Conservation (phyloP, 2,797 vertebrate species). For the Neopelma chrysocephalum region DNA sequence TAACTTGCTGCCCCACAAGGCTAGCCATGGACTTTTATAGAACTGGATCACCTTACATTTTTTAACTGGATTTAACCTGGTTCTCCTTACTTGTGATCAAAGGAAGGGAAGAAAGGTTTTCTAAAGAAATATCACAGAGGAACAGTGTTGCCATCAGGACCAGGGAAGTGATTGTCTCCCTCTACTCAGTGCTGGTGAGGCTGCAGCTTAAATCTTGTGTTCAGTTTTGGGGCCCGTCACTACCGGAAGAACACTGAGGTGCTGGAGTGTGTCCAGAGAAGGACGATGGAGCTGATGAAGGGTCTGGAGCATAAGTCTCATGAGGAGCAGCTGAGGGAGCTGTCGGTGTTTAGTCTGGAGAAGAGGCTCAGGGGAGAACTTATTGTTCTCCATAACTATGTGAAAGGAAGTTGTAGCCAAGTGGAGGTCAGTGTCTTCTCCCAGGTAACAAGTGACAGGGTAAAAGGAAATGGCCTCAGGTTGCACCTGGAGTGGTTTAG, state of each 20-base stretch:
- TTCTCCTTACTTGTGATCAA: neutral
- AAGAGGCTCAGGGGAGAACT: neutral
- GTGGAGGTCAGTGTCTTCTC: neutral
- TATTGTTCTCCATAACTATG: neutral
- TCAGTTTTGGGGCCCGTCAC: neutral
- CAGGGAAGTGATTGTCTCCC: neutral
- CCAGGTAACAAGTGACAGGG: neutral
- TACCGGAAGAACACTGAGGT: no score
- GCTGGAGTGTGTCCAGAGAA: rapidly evolving
- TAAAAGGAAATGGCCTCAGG: neutral
- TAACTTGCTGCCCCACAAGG: neutral
- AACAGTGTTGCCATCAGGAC: neutral
- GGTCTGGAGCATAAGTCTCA: neutral
- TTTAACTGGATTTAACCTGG: neutral
- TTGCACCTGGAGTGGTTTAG: neutral
- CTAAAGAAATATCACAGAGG: neutral
- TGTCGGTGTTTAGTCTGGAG: neutral
- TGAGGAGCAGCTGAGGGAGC: neutral
- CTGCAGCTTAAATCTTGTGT: neutral
- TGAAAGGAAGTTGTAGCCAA: neutral
- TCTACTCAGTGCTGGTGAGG: neutral
- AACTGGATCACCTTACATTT: neutral
- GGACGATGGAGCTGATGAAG: neutral
- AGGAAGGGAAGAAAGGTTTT: neutral
- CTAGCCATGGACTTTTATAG: neutral